Percentiles rank a stretch among this genome's conserved stretches.
Conservation (phyloP, 2,888 invertebrate species). For the Leucophora obtusa region DNA sequence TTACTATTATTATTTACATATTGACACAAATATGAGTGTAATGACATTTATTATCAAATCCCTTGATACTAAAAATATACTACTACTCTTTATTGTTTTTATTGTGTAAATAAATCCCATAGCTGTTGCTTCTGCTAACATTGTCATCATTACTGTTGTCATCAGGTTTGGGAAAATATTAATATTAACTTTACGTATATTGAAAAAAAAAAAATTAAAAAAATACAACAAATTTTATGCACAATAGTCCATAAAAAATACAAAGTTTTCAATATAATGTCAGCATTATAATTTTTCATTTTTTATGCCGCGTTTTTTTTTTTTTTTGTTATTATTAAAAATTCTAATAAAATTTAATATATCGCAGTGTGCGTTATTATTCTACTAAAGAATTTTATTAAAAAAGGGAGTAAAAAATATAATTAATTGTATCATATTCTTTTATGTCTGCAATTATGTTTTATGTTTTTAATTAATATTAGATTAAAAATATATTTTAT, state of each 20-base stretch:
- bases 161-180: constrained; percentile 14
- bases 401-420: constrained; percentile 10
- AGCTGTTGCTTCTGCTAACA: constrained; percentile 20
- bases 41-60: constrained; percentile 37
- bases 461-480: neutral
- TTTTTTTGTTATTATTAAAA: neutral
- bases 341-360: constrained; percentile 19
- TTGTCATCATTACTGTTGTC: constrained; percentile 29
- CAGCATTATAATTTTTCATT: constrained; percentile 24
- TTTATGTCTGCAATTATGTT: neutral
- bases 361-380: neutral
- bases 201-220: neutral
- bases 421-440: constrained; percentile 27
- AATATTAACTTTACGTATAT: neutral
- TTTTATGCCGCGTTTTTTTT: constrained; percentile 13
- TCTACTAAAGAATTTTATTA: constrained; percentile 1
- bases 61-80: constrained; percentile 11
- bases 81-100: constrained; percentile 24
- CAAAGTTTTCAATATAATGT: constrained; percentile 38
- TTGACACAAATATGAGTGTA: constrained; percentile 29
- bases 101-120: constrained; percentile 32
- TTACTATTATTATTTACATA: constrained; percentile 20
- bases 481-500: no score
- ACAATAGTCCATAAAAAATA: constrained; percentile 15
- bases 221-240: neutral